A percentile compares a stretch with the other conserved stretches of the same genome.
Conservation (phyloP, 2,113 vertebrate species). For the Rhinogobius similis region DNA sequence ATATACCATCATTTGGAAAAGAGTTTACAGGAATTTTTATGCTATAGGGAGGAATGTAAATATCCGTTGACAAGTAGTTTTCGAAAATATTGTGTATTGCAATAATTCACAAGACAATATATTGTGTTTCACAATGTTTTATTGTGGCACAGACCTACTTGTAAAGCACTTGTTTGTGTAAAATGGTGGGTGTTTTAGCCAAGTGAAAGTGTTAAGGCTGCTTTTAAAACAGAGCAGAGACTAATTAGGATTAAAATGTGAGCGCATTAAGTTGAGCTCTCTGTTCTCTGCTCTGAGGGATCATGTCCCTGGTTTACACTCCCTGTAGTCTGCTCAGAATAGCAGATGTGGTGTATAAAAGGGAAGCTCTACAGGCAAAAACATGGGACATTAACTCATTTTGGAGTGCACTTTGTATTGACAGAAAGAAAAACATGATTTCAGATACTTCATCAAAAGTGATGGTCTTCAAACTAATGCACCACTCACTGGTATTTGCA, state of each 20-base stretch:
- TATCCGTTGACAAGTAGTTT: too few relatives aligned
- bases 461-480: too few relatives aligned
- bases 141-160: too few relatives aligned
- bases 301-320: slow-evolving; percentile 32
- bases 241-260: slow-evolving; percentile 55
- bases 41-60: too few relatives aligned
- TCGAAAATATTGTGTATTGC: too few relatives aligned
- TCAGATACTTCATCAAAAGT: too few relatives aligned
- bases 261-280: slow-evolving; percentile 54
- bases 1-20: too few relatives aligned
- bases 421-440: neutral
- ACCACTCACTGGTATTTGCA: too few relatives aligned
- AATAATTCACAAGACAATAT: too few relatives aligned
- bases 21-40: too few relatives aligned
- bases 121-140: too few relatives aligned
- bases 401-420: neutral
- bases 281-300: slow-evolving; percentile 27
- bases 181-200: neutral
- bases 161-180: neutral
- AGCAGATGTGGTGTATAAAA: slow-evolving; percentile 20
- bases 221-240: slow-evolving; percentile 42
- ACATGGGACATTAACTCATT: neutral
- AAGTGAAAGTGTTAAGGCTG: slow-evolving; percentile 32
- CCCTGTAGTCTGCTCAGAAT: slow-evolving; percentile 48
- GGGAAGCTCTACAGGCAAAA: neutral